Evolutionary conservation across 2,888 invertebrate genomes (phyloP).

Genomic region (Eledone cirrhosa): DNA sequence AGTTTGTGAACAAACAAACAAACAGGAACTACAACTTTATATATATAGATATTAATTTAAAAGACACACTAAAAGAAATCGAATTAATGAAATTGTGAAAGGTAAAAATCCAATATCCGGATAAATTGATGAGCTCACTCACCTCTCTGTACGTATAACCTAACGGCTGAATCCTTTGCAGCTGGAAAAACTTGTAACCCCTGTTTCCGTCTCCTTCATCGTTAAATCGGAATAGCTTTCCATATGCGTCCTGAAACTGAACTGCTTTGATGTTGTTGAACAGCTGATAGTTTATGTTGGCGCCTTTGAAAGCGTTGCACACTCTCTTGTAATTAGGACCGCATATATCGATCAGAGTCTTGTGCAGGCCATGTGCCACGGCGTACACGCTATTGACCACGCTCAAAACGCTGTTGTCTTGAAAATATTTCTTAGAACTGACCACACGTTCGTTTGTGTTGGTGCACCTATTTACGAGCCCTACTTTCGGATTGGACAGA

Average conservation of each 20-base stretch:
- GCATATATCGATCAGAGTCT: conserved; percentile 49
- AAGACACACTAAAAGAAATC: no score
- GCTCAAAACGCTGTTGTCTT: conserved; percentile 57
- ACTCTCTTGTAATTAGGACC: conserved; percentile 54
- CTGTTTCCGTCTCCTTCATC: conserved; percentile 52
- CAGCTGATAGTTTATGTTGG: conserved; percentile 40
- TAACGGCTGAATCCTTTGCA: conserved; percentile 28
- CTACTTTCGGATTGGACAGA: conserved; percentile 42
- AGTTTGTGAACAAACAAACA: no score
- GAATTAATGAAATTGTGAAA: no score
- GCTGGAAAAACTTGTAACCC: conserved; percentile 52
- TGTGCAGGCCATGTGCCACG: conserved; percentile 55
- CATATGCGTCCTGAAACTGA: conserved; percentile 52
- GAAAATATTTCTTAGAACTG: conserved; percentile 46
- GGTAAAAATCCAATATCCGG: no score
- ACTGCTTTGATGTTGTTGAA: conserved; percentile 47
- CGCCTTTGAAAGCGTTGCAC: conserved; percentile 53
- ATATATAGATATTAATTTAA: no score
- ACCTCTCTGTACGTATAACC: conserved; percentile 41
- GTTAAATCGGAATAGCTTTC: conserved; percentile 47
- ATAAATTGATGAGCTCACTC: not conserved
- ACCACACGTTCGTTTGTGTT: conserved; percentile 40
- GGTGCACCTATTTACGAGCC: conserved; percentile 36
- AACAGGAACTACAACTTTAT: no score
- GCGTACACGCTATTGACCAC: conserved; percentile 63